A percentile compares a stretch with the other conserved stretches of the same genome.
phyloP scores from a whole-genome alignment of 2,888 invertebrate genomes.

The Alsophila aescularia region DNA sequence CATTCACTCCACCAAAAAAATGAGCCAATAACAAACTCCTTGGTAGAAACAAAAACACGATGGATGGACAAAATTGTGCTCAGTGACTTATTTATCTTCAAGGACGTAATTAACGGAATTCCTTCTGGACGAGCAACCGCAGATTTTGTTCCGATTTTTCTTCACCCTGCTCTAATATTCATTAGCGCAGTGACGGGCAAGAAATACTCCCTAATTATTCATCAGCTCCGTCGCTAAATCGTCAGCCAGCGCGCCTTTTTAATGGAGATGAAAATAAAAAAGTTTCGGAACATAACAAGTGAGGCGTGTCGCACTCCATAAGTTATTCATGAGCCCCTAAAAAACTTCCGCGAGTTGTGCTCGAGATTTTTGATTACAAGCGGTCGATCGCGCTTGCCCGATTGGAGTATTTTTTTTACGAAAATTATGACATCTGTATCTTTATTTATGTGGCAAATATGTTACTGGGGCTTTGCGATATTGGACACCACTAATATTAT shows the following conservation, averaged over 20 bases:
- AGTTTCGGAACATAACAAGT: slow-evolving; percentile 78
- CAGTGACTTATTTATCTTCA: slow-evolving; percentile 77
- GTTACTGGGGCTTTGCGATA: too few relatives aligned
- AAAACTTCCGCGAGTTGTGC: slow-evolving; percentile 57
- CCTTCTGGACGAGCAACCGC: slow-evolving; percentile 57
- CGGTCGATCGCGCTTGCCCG: slow-evolving; percentile 43
- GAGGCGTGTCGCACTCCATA: slow-evolving; percentile 68
- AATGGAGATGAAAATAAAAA: slow-evolving; percentile 78
- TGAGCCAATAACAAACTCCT: slow-evolving; percentile 69
- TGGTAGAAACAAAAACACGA: slow-evolving; percentile 70
- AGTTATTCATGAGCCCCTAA: slow-evolving; percentile 75
- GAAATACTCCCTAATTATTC: slow-evolving; percentile 81
- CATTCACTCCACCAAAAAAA: slow-evolving; percentile 70
- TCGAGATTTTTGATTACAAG: slow-evolving; percentile 67
- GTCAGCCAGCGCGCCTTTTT: slow-evolving; percentile 68
- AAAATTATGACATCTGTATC: slow-evolving; percentile 20
- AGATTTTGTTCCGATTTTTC: slow-evolving; percentile 67
- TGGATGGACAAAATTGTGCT: slow-evolving; percentile 77
- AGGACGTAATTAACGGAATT: slow-evolving; percentile 74
- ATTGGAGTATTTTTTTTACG: slow-evolving; percentile 5
- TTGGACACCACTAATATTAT: too few relatives aligned
- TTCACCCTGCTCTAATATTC: slow-evolving; percentile 71
- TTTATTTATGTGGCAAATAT: background rate
- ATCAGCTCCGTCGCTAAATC: slow-evolving; percentile 75
- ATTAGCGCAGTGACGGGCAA: slow-evolving; percentile 80